phyloP scores from a whole-genome alignment of 2,888 invertebrate genomes.

The Lasioglossum villosulum region DNA sequence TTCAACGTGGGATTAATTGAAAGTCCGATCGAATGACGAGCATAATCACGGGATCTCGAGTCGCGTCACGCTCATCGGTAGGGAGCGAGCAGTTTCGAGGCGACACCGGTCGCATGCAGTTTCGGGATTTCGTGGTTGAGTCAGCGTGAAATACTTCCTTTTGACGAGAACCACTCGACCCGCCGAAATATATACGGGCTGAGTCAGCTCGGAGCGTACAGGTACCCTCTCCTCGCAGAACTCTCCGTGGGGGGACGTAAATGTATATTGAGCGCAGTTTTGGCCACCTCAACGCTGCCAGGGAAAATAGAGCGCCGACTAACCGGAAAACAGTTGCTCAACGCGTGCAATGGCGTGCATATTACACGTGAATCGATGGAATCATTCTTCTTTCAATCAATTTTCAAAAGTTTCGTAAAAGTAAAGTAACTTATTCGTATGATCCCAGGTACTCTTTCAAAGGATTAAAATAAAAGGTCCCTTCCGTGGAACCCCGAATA shows the following conservation, averaged over 20 bases:
- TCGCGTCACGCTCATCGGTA: not conserved
- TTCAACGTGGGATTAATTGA: not conserved
- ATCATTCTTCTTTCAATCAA: constrained; percentile 25
- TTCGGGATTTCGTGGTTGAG: constrained; percentile 65
- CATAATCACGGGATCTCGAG: not conserved
- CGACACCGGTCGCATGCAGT: constrained; percentile 51
- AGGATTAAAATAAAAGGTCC: not conserved
- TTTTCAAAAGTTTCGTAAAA: too few relatives aligned
- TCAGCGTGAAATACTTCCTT: constrained; percentile 67
- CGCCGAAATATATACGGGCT: constrained; percentile 67
- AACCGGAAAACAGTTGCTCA: constrained; percentile 27
- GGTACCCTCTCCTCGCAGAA: constrained; percentile 41
- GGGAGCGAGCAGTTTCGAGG: not conserved
- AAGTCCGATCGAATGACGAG: not conserved
- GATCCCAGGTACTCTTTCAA: too few relatives aligned
- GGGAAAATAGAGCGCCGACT: constrained; percentile 44
- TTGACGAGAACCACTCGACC: constrained; percentile 67
- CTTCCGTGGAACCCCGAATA: not conserved
- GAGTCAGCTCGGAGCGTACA: constrained; percentile 62
- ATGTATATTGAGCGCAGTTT: constrained; percentile 45
- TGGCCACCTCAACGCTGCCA: not conserved
- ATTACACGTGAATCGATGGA: not conserved
- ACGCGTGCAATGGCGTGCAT: not conserved
- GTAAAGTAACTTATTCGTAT: too few relatives aligned
- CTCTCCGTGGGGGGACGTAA: constrained; percentile 16